Evolutionary conservation across 2,113 vertebrate species (phyloP).

Genomic region (Festucalex cinctus): DNA sequence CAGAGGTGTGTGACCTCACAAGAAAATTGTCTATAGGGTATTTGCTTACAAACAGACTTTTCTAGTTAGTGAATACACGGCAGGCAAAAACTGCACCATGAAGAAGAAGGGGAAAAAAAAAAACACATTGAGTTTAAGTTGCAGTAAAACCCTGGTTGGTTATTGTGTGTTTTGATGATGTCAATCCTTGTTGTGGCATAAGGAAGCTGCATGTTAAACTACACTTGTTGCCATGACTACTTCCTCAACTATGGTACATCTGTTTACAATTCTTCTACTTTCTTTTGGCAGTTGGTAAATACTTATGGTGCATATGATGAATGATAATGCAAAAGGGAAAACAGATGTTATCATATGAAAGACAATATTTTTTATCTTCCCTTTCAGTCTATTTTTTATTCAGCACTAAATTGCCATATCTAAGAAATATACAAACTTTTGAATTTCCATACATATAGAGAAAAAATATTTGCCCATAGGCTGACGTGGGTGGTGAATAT

Average conservation of each 20-base stretch:
- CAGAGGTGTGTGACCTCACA: no score
- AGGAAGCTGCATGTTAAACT: not conserved
- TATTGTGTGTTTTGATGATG: no score
- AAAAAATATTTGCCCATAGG: not conserved
- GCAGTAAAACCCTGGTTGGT: no score
- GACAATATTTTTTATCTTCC: not conserved
- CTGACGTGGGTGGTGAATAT: not conserved
- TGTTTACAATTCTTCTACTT: not conserved
- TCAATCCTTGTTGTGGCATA: no score
- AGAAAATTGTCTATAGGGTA: no score
- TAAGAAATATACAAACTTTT: not conserved
- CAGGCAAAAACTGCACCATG: no score
- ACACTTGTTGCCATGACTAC: no score
- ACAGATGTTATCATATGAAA: constrained; percentile 5
- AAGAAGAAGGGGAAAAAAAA: no score
- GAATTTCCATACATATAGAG: not conserved
- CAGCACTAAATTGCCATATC: not conserved
- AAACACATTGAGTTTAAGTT: no score
- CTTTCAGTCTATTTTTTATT: not conserved
- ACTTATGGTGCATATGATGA: not conserved
- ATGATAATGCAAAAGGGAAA: constrained; percentile 5
- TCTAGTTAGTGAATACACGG: no score
- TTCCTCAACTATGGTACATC: no score
- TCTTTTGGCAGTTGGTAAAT: not conserved
- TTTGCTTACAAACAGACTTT: no score